These are phyloP conservation scores for Allacma fusca DNA, from an alignment of 2,888 invertebrate species.

Conservation along the genomic window DNA sequence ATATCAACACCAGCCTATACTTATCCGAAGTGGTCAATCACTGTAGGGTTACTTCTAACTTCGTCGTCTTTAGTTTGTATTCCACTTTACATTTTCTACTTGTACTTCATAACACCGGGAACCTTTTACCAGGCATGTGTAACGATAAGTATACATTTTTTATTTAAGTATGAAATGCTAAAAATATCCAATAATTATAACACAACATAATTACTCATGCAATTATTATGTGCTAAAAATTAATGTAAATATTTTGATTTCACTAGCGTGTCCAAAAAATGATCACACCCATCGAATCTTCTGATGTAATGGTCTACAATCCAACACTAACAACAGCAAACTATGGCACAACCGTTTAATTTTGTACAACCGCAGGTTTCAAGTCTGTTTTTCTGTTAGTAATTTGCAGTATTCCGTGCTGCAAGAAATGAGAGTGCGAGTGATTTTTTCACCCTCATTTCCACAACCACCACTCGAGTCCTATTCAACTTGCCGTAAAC, in stretches of 20 bases:
- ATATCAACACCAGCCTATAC: conserved; percentile 73
- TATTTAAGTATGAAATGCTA: too few species aligned
- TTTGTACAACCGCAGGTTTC: background rate
- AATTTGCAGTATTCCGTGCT: background rate
- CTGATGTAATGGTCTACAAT: conserved; percentile 60
- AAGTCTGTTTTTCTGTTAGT: background rate
- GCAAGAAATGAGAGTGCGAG: background rate
- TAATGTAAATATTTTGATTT: too few species aligned
- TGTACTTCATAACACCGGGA: conserved; percentile 76
- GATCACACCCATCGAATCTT: conserved; percentile 66
- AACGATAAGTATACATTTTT: too few species aligned
- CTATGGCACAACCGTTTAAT: conserved; percentile 61
- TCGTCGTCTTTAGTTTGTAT: conserved; percentile 86
- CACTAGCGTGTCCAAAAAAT: conserved; percentile 68
- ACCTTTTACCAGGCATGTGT: conserved; percentile 66
- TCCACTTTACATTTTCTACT: conserved; percentile 83
- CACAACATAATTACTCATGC: too few species aligned
- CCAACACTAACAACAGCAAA: conserved; percentile 54
- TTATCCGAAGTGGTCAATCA: conserved; percentile 83
- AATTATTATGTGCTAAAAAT: too few species aligned
- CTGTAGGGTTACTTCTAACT: conserved; percentile 83
- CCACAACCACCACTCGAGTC: background rate
- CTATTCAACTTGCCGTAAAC: background rate
- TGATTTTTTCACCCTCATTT: background rate
- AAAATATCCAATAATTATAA: too few species aligned